Evolutionary conservation across 2,888 invertebrate species (phyloP), one percentile per base, ranked within the genome.

Genomic region (Amiota communis): DNA sequence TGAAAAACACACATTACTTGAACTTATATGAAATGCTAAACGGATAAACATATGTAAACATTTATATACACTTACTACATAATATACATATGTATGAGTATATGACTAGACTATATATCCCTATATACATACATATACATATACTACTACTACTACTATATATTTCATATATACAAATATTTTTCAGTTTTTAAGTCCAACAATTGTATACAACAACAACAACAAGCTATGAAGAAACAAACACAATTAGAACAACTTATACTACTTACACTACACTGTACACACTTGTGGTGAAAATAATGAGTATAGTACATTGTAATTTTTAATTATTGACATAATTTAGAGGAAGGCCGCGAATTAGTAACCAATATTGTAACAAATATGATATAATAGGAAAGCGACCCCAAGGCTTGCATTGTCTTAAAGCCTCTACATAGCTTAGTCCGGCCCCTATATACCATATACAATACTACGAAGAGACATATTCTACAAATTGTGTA

Each of bases 171-270:
- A 84, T 59, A 17, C n/a, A n/a, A n/a, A n/a, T 78, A 84, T 83
- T 85, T 85, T 85, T 78, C 84, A 81, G 78, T 79, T 78, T 83
- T 77, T 78, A 76, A 79, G 77, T 76, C 77, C 74, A 74, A 79
- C 80, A 80, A 75, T 81, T 83, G 80, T 81, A 84, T 84, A 81
- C 82, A 82, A 82, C 12, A 61, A 64, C 65, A 20, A 23, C 23
- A 53, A 67, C 61, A 53, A 72, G 65, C 64, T 70, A 76, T 72
- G 23, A 61, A 69, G 63, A 84, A 67, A 78, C 76, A 48, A 71
- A 63, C 15, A 82, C 83, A 85, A 83, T 69, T 82, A 84, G 84
- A 79, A 85, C 81, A 85, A 81, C 84, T 85, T 74, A 78, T 76
- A 70, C n/a, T 57, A 77, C 75, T 72, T 36, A 36, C 36, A 36